A percentile compares a stretch with the other conserved stretches of the same genome.
Conservation (phyloP, 2,888 invertebrate genomes). For the Lysandra coridon region DNA sequence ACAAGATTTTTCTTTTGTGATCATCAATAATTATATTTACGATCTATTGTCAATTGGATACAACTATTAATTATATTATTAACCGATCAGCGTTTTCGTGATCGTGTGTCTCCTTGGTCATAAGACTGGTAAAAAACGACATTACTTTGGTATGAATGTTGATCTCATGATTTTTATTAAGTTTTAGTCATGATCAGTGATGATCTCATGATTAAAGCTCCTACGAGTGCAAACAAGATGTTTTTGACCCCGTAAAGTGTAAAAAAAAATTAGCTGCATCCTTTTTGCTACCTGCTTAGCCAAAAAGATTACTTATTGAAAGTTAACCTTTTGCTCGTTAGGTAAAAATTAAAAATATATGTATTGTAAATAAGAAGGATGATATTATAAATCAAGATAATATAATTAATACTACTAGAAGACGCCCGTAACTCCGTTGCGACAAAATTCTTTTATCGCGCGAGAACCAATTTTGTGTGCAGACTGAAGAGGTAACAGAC, state of each 20-base stretch:
- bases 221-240: background rate
- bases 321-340: background rate
- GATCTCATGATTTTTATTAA: no score
- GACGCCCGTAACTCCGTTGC: no score
- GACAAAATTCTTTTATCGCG: no score
- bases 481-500: no score
- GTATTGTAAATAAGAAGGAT: no score
- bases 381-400: no score
- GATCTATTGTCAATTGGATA: background rate
- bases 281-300: background rate
- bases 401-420: no score
- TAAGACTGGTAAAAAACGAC: background rate
- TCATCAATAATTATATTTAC: background rate
- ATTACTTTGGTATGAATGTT: background rate
- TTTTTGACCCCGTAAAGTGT: background rate
- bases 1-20: background rate
- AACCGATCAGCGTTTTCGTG: background rate
- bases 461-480: no score
- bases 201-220: background rate
- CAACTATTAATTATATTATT: background rate
- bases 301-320: background rate
- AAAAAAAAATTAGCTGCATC: background rate
- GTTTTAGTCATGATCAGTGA: background rate
- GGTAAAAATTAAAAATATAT: no score
- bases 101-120: background rate